These are phyloP conservation scores for Arctocebus calabarensis DNA, from an alignment of 2,797 vertebrate species.

Conservation along the genomic window DNA sequence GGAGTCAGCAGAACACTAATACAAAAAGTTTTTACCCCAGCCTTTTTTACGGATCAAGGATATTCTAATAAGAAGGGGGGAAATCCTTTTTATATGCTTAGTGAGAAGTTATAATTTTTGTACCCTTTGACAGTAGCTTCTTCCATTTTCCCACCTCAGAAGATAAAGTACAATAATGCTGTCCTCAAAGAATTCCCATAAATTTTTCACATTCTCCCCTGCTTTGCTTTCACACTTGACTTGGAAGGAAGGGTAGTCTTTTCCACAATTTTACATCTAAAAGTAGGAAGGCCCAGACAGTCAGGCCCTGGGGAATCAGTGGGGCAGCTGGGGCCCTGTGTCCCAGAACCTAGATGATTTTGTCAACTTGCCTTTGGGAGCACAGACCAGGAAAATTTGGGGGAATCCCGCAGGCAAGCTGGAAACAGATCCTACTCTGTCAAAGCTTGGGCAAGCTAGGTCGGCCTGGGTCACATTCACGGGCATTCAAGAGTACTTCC, in stretches of 20 bases:
- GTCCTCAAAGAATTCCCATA: conserved; percentile 39
- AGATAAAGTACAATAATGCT: background rate
- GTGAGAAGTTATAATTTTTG: conserved; percentile 11
- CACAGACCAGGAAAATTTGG: background rate
- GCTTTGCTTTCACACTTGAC: background rate
- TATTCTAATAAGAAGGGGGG: background rate
- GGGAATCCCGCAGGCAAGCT: background rate
- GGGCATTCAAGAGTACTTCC: accelerated
- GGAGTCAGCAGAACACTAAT: conserved; percentile 52
- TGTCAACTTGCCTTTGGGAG: background rate
- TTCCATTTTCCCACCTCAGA: background rate
- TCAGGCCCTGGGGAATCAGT: background rate
- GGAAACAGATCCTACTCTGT: background rate
- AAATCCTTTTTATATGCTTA: background rate
- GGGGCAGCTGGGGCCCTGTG: background rate
- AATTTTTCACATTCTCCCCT: background rate
- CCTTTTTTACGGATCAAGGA: background rate
- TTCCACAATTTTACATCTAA: background rate
- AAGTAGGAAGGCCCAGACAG: conserved; percentile 8
- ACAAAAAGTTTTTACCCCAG: background rate
- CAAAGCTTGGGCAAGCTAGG: background rate
- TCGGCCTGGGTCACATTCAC: background rate
- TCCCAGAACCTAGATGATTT: background rate
- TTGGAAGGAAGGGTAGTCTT: background rate
- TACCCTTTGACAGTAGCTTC: background rate